Percentiles rank a stretch among this genome's conserved stretches.
Evolutionary conservation across 1,140 invertebrate species (phyloP).

Genomic region (Vanessa atalanta): DNA sequence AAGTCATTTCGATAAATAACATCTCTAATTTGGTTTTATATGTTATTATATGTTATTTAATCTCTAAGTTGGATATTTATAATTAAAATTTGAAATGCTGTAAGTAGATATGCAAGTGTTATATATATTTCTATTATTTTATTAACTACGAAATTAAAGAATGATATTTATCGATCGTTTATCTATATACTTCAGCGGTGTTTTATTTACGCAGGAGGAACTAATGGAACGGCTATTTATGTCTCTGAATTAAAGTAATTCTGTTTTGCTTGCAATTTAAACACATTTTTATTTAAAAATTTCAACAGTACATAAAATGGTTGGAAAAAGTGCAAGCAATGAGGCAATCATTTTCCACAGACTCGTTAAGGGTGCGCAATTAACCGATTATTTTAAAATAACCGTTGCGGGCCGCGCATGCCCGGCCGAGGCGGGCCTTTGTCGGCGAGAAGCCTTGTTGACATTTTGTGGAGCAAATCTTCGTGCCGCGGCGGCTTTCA

Average conservation of each 20-base stretch:
- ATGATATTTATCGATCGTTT: too few species aligned
- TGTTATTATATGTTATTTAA: too few species aligned
- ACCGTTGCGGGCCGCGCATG: slow-evolving; percentile 60
- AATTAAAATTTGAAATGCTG: too few species aligned
- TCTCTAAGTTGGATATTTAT: too few species aligned
- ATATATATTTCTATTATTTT: too few species aligned
- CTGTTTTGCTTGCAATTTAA: slow-evolving; percentile 16
- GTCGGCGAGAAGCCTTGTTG: slow-evolving; percentile 66
- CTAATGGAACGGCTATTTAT: background rate
- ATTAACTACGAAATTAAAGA: too few species aligned
- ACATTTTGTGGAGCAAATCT: slow-evolving; percentile 78
- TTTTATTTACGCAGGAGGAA: background rate
- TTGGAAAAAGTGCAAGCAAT: slow-evolving; percentile 37
- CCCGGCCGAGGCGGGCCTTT: slow-evolving; percentile 53
- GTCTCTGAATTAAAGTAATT: slow-evolving; percentile 11
- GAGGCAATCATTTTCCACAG: slow-evolving; percentile 40
- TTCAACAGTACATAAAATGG: slow-evolving; percentile 32
- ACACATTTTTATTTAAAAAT: slow-evolving; percentile 29
- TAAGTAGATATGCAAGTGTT: too few species aligned
- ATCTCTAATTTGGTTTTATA: too few species aligned
- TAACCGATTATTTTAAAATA: slow-evolving; percentile 72
- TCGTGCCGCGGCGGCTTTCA: slow-evolving; percentile 77
- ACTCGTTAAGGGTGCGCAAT: slow-evolving; percentile 67
- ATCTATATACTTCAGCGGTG: background rate
- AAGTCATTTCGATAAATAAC: too few species aligned